Percentiles rank a stretch among this genome's conserved stretches.
Evolutionary conservation across 2,797 vertebrate genomes (phyloP).

Genomic region (Mus spretus): DNA sequence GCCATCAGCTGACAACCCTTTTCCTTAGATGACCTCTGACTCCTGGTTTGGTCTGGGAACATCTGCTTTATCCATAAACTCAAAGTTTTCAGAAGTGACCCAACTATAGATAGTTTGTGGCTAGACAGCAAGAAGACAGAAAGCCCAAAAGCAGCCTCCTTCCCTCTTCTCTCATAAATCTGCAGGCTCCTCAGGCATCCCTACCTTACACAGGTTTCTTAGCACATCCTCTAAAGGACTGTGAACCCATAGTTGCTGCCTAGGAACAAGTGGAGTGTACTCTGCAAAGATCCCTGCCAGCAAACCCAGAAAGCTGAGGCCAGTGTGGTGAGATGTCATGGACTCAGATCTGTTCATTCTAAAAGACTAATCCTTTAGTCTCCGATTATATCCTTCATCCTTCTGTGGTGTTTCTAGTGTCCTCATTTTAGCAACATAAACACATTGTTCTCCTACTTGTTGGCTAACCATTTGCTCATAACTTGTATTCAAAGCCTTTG

Average conservation of each 20-base stretch:
- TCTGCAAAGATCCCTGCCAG: not conserved
- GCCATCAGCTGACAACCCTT: not conserved
- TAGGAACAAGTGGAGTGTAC: not conserved
- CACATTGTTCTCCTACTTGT: not conserved
- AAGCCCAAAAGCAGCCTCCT: not conserved
- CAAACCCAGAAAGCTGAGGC: not conserved
- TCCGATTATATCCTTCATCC: not conserved
- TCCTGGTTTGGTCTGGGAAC: not conserved
- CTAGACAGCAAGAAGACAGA: not conserved
- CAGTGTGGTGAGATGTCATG: not conserved
- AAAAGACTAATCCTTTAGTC: constrained; percentile 38
- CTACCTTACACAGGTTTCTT: not conserved
- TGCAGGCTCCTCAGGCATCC: not conserved
- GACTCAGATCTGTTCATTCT: not conserved
- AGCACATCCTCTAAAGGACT: not conserved
- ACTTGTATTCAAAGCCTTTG: constrained; percentile 18
- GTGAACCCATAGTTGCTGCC: not conserved
- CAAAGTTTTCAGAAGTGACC: not conserved
- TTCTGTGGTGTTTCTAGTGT: constrained; percentile 19
- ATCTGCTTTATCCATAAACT: constrained; percentile 14
- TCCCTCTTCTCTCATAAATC: not conserved
- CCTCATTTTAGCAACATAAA: not conserved
- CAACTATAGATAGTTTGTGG: not conserved
- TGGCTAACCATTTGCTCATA: not conserved
- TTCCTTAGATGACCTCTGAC: not conserved